Evolutionary conservation across 2,888 invertebrate genomes (phyloP), one percentile per base, ranked within the genome.

Genomic region (Tipula vernalis): DNA sequence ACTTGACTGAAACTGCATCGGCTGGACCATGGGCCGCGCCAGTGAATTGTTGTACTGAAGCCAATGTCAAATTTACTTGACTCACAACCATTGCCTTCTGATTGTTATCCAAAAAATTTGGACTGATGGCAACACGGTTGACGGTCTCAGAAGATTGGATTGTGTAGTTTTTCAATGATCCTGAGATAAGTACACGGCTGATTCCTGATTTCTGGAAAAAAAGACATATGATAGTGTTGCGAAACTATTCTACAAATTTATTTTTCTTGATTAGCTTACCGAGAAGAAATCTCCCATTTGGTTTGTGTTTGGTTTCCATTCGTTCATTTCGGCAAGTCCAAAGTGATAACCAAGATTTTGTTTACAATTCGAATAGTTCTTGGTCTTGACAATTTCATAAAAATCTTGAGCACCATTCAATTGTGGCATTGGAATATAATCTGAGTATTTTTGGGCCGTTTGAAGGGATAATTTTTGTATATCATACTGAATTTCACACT

Each of bases 401-500:
- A 92, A 88, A 36, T 92, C 89, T n/a, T 92, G 92, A 12, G 92
- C 90, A 13, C 92, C 90, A 39, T 89, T 90, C 5, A 94, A 91
- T 39, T 94, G 91, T 1, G 91, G 91, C 86, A 91, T 88, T 5
- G 93, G 93, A 51, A 92, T 92, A 88, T 94, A 92, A 88, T 93
- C 91, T 0, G 94, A 94, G n/a, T 93, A 89, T 87, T 92, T 91
- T 86, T 94, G 92, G 84, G 94, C 90, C 90, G 93, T 91, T 89
- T 93, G 93, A 36, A 93, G 91, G 5, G 94, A 92, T 86, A 95
- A 91, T 8, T 93, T 94, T 12, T 93, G 92, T 83, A 96, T 93
- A 85, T 95, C 93, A 90, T 96, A 96, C n/a, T 94, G 89, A n/a
- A 94, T 94, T 89, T 95, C 95, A 88, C 95, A 95, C 90, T 94